Percentiles rank a stretch among this genome's conserved stretches.
Conservation (phyloP, 2,888 invertebrate species). For the Agrilus biguttatus region DNA sequence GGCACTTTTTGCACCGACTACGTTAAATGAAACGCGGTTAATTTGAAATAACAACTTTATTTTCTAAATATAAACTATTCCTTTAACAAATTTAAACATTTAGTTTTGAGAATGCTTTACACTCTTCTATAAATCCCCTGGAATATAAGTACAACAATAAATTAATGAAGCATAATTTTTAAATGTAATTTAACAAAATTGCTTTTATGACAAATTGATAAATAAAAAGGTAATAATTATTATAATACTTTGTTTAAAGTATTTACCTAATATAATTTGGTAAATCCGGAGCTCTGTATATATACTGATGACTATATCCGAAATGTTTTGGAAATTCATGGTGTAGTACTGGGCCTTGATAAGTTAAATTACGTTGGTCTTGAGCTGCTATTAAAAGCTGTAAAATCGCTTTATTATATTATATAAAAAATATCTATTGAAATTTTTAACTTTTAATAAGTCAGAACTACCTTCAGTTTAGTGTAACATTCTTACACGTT, state of each 20-base stretch:
- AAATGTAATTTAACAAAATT: conserved; percentile 1
- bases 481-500: no score
- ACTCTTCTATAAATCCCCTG: no score
- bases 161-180: no score
- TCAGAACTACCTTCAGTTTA: neutral
- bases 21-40: no score
- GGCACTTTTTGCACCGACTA: neutral
- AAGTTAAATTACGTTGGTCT: conserved; percentile 11
- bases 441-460: neutral
- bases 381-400: conserved; percentile 15
- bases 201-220: no score
- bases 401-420: conserved; percentile 5
- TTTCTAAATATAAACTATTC: no score
- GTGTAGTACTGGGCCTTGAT: conserved; percentile 17
- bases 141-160: no score
- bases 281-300: conserved; percentile 17
- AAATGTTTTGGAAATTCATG: conserved; percentile 14
- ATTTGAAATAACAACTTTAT: no score
- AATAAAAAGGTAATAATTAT: no score
- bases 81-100: no score
- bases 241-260: no score
- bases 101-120: no score
- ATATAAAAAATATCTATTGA: neutral
- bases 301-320: conserved; percentile 18
- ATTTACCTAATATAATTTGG: conserved; percentile 19